Evolutionary conservation across 2,888 invertebrate species (phyloP), one percentile per base, ranked within the genome.

Genomic region (Automeris io): DNA sequence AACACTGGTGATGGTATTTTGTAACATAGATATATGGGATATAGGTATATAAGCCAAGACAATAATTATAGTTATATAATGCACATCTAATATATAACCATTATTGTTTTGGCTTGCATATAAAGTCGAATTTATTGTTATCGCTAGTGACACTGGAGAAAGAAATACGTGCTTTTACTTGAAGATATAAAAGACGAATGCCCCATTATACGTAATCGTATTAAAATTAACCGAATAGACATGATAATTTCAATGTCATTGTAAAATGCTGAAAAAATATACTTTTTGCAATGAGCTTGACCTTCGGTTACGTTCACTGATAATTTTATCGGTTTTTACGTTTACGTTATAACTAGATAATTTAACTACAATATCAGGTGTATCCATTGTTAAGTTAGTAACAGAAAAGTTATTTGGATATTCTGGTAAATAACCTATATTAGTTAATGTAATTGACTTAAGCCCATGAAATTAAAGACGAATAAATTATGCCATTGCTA

Each of bases 1-100:
- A 79, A 79, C 71, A 65, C 46, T 66, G 78, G 77, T 80, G 80
- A 67, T 74, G 83, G 80, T 73, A 57, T 51, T 61, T 61, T n/a
- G n/a, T n/a, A n/a, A n/a, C n/a, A n/a, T n/a, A n/a, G n/a, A n/a
- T n/a, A n/a, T n/a, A n/a, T n/a, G n/a, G n/a, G n/a, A n/a, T n/a
- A n/a, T n/a, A n/a, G n/a, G n/a, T n/a, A n/a, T n/a, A n/a, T n/a
- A n/a, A n/a, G n/a, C n/a, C n/a, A n/a, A n/a, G n/a, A n/a, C n/a
- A n/a, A n/a, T n/a, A n/a, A n/a, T n/a, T n/a, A n/a, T n/a, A n/a
- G n/a, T n/a, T n/a, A n/a, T n/a, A n/a, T n/a, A n/a, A n/a, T n/a
- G n/a, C n/a, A n/a, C n/a, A n/a, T 54, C 53, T 52, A 54, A 50
- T 59, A 45, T 54, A 45, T 49, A 59, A 52, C 44, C 43, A 42